A percentile compares a stretch with the other conserved stretches of the same genome.
These are phyloP conservation scores for Otus sunia DNA, from an alignment of 2,113 vertebrate species.

Conservation along the genomic window DNA sequence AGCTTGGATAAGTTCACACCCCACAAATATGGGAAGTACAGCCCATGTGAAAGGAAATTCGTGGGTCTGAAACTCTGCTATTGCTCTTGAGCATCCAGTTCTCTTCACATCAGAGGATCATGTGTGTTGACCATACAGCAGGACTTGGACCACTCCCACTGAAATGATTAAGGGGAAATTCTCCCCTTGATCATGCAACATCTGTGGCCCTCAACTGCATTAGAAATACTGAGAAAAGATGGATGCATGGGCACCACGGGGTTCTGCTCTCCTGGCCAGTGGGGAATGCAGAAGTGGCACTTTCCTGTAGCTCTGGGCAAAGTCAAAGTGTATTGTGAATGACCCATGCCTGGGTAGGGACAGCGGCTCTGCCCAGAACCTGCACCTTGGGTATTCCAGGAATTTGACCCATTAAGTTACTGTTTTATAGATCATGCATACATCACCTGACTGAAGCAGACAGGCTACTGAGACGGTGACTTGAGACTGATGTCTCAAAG, in stretches of 20 bases:
- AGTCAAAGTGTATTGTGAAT: not conserved
- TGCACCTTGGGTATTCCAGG: not conserved
- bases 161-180: not conserved
- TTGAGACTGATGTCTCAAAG: not conserved
- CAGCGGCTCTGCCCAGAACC: not conserved
- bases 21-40: not conserved
- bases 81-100: not conserved
- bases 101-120: not conserved
- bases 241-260: fast-evolving
- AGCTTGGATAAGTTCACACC: not conserved
- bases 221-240: not conserved
- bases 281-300: not conserved
- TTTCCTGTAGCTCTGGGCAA: not conserved
- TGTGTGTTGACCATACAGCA: not conserved
- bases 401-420: not conserved
- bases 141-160: not conserved
- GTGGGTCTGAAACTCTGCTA: not conserved
- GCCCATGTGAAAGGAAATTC: not conserved
- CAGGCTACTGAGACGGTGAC: not conserved
- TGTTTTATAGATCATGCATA: not conserved
- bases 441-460: not conserved
- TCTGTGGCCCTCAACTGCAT: not conserved
- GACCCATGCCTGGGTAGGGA: not conserved
- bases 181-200: not conserved
- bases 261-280: not conserved